Percentiles rank a stretch among this genome's conserved stretches.
phyloP scores from a whole-genome alignment of 2,113 vertebrate genomes.

The Ctenomys sociabilis region DNA sequence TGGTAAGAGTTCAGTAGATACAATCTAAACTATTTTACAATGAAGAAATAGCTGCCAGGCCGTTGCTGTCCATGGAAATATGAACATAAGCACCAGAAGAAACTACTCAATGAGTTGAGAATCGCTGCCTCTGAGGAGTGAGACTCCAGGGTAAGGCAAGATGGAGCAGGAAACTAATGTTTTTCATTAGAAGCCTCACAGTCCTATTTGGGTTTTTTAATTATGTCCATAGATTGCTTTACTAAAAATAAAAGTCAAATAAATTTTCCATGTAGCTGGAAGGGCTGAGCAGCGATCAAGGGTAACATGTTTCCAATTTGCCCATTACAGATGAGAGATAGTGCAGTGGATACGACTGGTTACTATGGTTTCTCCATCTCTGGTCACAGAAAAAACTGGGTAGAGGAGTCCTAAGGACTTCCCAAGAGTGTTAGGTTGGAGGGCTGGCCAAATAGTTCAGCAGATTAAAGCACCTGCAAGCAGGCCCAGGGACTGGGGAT shows the following conservation, averaged over 20 bases:
- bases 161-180: background rate
- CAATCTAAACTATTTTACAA: background rate
- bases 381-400: conserved; percentile 27
- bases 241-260: conserved; percentile 76
- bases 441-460: no score
- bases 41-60: conserved; percentile 14
- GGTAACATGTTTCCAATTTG: background rate
- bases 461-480: no score
- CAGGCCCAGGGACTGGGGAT: no score
- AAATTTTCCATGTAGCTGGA: conserved; percentile 68
- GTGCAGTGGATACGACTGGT: conserved; percentile 10
- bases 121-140: background rate
- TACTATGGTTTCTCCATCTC: conserved; percentile 73
- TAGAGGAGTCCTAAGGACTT: background rate
- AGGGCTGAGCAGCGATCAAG: conserved; percentile 49
- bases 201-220: conserved; percentile 67
- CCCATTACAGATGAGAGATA: conserved; percentile 10
- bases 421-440: background rate
- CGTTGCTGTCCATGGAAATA: background rate
- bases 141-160: background rate
- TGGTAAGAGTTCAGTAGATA: background rate
- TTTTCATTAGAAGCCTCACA: conserved; percentile 20
- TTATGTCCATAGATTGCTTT: conserved; percentile 75
- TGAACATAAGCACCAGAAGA: background rate
- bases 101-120: background rate